These are phyloP conservation scores for Perodicticus potto DNA, from an alignment of 2,797 vertebrate genomes.

Conservation along the genomic window DNA sequence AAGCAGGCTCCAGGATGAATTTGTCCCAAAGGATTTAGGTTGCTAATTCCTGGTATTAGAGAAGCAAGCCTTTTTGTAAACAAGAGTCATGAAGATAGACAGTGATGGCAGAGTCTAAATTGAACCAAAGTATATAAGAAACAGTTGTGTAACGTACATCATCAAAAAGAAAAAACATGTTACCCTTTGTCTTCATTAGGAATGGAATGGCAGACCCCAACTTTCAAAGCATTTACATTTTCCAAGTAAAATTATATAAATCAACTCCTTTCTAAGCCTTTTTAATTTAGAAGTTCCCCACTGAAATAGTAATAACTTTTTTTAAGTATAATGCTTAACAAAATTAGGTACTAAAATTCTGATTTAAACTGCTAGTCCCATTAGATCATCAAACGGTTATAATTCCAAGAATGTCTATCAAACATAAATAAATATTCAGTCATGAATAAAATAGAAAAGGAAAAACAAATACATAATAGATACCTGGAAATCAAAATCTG, in stretches of 20 bases:
- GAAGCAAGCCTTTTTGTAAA: not conserved
- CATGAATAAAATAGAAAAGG: conserved; percentile 11
- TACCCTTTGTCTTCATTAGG: not conserved
- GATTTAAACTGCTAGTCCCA: not conserved
- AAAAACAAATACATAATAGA: not conserved
- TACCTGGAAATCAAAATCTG: not conserved
- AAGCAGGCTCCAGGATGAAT: not conserved
- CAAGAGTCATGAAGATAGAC: not conserved
- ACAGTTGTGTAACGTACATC: rapidly evolving
- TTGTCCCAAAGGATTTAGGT: not conserved
- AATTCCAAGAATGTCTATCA: not conserved
- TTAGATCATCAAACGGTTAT: not conserved
- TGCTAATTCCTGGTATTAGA: not conserved
- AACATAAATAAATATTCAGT: not conserved
- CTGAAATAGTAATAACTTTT: not conserved
- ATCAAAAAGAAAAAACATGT: not conserved
- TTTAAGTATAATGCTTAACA: not conserved
- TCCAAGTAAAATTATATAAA: not conserved
- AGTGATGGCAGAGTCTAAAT: rapidly evolving
- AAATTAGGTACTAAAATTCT: not conserved
- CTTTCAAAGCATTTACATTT: not conserved
- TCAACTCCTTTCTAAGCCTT: not conserved
- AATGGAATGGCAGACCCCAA: not conserved
- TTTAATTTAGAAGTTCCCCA: too few relatives aligned
- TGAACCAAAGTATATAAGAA: not conserved